These are phyloP conservation scores for Heliothis subflexa DNA, from an alignment of 1,140 invertebrate species.

Conservation along the genomic window DNA sequence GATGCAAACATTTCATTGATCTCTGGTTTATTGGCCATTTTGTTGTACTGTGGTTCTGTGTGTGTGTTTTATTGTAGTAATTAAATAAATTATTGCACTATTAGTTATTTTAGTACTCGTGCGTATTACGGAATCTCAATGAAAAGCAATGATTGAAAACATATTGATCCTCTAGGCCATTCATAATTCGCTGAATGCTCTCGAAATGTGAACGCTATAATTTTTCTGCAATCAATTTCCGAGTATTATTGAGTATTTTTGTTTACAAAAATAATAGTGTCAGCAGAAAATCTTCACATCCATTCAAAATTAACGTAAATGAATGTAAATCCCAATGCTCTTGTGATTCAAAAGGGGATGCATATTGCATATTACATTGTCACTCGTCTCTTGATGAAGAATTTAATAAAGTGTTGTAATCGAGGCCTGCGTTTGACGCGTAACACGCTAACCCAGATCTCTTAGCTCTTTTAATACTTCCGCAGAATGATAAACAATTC, in stretches of 20 bases:
- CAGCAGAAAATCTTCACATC: neutral
- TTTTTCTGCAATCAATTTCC: neutral
- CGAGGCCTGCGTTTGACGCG: neutral
- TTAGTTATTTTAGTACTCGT: no score
- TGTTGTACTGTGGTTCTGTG: neutral
- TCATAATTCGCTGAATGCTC: no score
- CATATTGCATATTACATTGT: neutral
- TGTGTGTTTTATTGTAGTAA: neutral
- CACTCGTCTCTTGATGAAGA: slow-evolving; percentile 7
- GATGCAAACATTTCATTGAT: neutral
- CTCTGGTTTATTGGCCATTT: neutral
- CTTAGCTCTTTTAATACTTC: slow-evolving; percentile 13
- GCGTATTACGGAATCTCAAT: no score
- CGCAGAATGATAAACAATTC: neutral
- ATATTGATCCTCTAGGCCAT: no score
- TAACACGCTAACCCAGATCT: slow-evolving; percentile 15
- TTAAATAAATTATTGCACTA: no score
- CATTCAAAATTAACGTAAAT: neutral
- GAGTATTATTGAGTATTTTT: neutral
- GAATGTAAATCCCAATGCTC: neutral
- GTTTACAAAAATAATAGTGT: neutral
- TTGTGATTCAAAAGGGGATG: neutral
- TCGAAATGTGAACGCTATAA: no score
- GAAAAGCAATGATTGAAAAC: no score
- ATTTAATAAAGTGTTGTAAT: slow-evolving; percentile 23